Base-by-base conservation (phyloP, 2,888 invertebrate genomes). In the Microplitis deprimator region DNA sequence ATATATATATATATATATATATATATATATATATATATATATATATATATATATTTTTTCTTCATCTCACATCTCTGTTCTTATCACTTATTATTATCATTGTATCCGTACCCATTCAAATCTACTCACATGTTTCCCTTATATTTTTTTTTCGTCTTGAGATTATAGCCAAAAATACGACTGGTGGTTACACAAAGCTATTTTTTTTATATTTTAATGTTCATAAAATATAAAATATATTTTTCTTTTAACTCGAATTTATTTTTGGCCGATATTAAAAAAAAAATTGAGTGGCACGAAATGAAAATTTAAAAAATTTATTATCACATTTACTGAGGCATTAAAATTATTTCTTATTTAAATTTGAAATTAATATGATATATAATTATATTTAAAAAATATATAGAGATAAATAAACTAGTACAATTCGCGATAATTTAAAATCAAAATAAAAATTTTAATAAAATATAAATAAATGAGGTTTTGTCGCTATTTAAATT, bases 141-240 rank as follows among this genome's bases (percentile, higher is more conserved):
- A 61, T 72, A 75, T 73, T 74, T 64, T 29, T 75, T 70, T 76
- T 80, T 78, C 79, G 61, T 78, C 81, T 85, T 86, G 88, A 89
- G 89, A 88, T 89, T 89, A 86, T 86, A 87, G 81, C 82, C 85
- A 84, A 85, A 87, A 88, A 88, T 89, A 88, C 88, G 86, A 88
- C 87, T 88, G 87, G 89, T 86, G 88, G 89, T 89, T 89, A 89
- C 89, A 88, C 62, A 62, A 13, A 86, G 85, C 85, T 86, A 84
- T 86, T 86, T 86, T 86, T 77, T 79, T 76, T 67, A 40, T 40
- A 38, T 73, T 69, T 72, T 39, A 59, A 6, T 13, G 10, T 59
- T n/a, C 3, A 59, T 59, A 5, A 59, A 59, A 59, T 4, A 13
- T 4, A n/a, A 6, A 59, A 8, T 0, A 17, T 67, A 29, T 67